phyloP scores from a whole-genome alignment of 2,113 vertebrate species.

The Alethe diademata region DNA sequence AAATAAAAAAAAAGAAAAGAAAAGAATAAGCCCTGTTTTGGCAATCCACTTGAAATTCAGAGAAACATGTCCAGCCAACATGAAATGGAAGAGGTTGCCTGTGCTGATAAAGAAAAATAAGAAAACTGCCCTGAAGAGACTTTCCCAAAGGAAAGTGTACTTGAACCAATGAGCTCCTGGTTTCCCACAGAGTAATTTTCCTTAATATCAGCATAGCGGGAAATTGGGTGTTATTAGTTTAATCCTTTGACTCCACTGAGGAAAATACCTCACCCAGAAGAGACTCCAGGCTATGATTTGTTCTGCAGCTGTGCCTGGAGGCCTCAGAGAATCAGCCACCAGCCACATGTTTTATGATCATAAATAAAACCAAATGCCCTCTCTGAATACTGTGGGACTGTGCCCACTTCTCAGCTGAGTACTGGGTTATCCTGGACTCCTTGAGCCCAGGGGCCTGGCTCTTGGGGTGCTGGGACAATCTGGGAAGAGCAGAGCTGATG shows the following conservation, averaged over 20 bases:
- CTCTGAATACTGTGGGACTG: not conserved
- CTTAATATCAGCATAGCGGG: not conserved
- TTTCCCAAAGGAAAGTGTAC: not conserved
- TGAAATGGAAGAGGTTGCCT: not conserved
- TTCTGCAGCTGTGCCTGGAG: conserved; percentile 12
- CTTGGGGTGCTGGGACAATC: not conserved
- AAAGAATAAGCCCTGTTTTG: not conserved
- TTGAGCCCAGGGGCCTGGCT: not conserved
- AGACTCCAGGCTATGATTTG: not conserved
- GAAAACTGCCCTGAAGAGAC: not conserved
- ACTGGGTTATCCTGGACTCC: not conserved
- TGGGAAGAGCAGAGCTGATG: not conserved
- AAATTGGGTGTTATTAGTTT: conserved; percentile 35
- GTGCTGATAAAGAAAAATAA: not conserved
- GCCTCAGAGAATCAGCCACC: not conserved
- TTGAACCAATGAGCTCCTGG: not conserved
- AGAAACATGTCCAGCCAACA: not conserved
- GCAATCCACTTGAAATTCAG: not conserved
- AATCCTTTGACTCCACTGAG: conserved; percentile 1
- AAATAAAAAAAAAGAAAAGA: not conserved
- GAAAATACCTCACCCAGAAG: conserved; percentile 43
- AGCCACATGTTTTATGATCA: not conserved
- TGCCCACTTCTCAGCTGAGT: not conserved
- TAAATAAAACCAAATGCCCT: not conserved
- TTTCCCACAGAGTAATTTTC: conserved; percentile 24